Percentiles rank a stretch among this genome's conserved stretches.
phyloP scores from a whole-genome alignment of 2,888 invertebrate genomes.

The Leucophenga maculata region DNA sequence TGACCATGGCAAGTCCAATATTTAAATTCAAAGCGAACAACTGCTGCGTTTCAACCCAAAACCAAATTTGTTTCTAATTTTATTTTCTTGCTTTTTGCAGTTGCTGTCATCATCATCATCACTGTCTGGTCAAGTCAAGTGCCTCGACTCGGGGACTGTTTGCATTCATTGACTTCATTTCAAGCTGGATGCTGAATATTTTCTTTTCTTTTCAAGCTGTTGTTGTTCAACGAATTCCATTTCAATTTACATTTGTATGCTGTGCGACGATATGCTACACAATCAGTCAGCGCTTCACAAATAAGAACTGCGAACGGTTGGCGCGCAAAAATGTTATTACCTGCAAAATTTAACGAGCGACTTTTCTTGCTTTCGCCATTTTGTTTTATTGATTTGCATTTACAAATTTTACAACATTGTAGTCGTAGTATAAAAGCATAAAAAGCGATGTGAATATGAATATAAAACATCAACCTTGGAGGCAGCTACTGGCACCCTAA shows the following conservation, averaged over 20 bases:
- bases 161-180: constrained; percentile 10
- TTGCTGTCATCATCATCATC: not conserved
- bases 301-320: not conserved
- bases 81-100: too few relatives aligned
- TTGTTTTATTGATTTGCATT: constrained; percentile 19
- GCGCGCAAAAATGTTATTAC: constrained; percentile 4
- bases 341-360: constrained; percentile 16
- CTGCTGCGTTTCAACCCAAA: constrained; percentile 17
- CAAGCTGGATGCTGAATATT: too few relatives aligned
- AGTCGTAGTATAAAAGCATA: not conserved
- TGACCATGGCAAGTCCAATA: too few relatives aligned
- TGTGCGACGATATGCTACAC: too few relatives aligned
- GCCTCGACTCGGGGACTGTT: not conserved
- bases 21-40: constrained; percentile 10
- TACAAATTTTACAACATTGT: constrained; percentile 14
- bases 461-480: constrained; percentile 7
- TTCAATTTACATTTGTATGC: constrained; percentile 12
- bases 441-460: not conserved
- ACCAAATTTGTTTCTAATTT: not conserved
- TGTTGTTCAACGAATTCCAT: too few relatives aligned
- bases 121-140: constrained; percentile 12
- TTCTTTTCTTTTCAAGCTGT: too few relatives aligned
- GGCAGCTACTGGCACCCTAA: not conserved
- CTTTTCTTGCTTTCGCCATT: not conserved
- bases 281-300: not conserved